Percentiles rank a stretch among this genome's conserved stretches.
These are phyloP conservation scores for Lates japonicus DNA, from an alignment of 2,797 vertebrate genomes.

Conservation along the genomic window DNA sequence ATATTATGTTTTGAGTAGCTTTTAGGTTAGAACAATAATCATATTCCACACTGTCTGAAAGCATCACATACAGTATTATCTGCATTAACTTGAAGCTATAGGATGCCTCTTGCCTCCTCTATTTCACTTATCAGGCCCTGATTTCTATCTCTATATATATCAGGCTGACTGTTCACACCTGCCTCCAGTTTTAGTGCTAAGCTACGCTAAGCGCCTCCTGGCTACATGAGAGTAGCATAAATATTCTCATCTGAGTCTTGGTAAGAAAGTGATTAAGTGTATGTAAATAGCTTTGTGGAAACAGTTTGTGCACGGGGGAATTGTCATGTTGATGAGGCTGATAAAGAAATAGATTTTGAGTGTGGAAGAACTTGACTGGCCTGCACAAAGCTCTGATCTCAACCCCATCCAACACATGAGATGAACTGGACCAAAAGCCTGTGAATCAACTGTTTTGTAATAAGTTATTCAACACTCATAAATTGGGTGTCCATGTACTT, in stretches of 20 bases:
- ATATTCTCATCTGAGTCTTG: too few relatives aligned
- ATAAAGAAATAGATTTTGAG: not conserved
- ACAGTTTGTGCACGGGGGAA: too few relatives aligned
- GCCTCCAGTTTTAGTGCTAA: too few relatives aligned
- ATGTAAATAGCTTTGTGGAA: too few relatives aligned
- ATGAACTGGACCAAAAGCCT: not conserved
- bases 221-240: too few relatives aligned
- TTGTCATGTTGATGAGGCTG: not conserved
- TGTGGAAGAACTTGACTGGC: not conserved
- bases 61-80: not conserved
- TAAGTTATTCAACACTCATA: not conserved
- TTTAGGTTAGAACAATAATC: too few relatives aligned
- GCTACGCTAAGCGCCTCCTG: too few relatives aligned
- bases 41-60: too few relatives aligned
- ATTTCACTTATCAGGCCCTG: too few relatives aligned
- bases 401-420: not conserved
- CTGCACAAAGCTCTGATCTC: not conserved
- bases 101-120: too few relatives aligned
- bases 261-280: too few relatives aligned
- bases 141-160: too few relatives aligned
- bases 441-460: not conserved
- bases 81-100: not conserved
- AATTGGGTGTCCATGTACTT: not conserved
- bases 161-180: not conserved
- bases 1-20: not conserved